These are phyloP conservation scores for Hippocampus guttulatus DNA, from an alignment of 2,113 vertebrate species.

Conservation along the genomic window DNA sequence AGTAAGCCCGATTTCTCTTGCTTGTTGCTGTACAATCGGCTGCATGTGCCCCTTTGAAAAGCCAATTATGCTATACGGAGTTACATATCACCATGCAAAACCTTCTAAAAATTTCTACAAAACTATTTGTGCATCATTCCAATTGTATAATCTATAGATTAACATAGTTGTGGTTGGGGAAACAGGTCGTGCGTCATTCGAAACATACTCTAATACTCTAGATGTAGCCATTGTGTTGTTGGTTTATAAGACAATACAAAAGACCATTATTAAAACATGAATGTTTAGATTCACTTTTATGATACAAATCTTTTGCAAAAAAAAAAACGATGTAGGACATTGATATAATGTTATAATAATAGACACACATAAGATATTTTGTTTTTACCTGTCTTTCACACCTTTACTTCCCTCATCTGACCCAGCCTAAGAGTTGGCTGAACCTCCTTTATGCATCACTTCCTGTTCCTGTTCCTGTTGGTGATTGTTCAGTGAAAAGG, in stretches of 20 bases:
- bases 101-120: too few relatives aligned
- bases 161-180: too few relatives aligned
- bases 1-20: not conserved
- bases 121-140: too few relatives aligned
- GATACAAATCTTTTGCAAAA: too few relatives aligned
- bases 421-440: constrained; percentile 38
- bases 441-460: constrained; percentile 57
- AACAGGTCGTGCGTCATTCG: too few relatives aligned
- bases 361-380: constrained; percentile 40
- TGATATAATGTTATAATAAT: constrained; percentile 35
- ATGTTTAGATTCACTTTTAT: too few relatives aligned
- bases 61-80: not conserved
- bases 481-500: constrained; percentile 58
- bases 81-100: not conserved
- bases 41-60: not conserved
- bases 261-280: too few relatives aligned
- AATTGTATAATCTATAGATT: too few relatives aligned
- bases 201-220: too few relatives aligned
- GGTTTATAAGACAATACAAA: too few relatives aligned
- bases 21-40: not conserved
- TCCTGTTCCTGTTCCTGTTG: constrained; percentile 61
- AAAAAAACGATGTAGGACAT: too few relatives aligned
- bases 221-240: too few relatives aligned
- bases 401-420: constrained; percentile 39
- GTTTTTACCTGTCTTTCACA: constrained; percentile 41